Evolutionary conservation across 2,888 invertebrate species (phyloP).

Genomic region (Idaea aversata): DNA sequence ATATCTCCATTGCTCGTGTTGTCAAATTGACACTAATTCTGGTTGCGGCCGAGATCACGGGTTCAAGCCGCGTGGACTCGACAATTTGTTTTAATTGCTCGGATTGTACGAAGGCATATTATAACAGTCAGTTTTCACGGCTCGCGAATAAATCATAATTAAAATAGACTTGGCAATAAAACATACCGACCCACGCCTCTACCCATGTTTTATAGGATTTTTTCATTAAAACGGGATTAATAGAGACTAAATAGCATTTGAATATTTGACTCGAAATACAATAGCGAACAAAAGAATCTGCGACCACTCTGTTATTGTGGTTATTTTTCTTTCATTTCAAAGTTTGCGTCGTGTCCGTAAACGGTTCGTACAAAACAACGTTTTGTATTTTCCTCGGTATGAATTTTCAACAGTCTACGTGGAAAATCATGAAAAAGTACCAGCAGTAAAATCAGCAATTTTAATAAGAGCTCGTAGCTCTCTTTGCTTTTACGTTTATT

Average conservation of each 20-base stretch:
- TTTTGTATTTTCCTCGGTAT: slow-evolving; percentile 6
- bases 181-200: slow-evolving; percentile 2
- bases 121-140: slow-evolving; percentile 36
- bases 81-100: slow-evolving; percentile 39
- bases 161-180: slow-evolving; percentile 24
- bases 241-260: slow-evolving; percentile 14
- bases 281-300: slow-evolving; percentile 4
- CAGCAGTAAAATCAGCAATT: background rate
- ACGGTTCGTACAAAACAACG: slow-evolving; percentile 4
- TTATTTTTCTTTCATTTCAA: slow-evolving; percentile 10
- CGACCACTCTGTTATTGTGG: slow-evolving; percentile 10
- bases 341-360: slow-evolving; percentile 8
- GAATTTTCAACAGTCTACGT: background rate
- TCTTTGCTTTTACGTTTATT: background rate
- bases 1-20: slow-evolving; percentile 10
- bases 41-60: slow-evolving; percentile 24
- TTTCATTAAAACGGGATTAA: slow-evolving; percentile 15
- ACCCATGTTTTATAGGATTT: slow-evolving; percentile 17
- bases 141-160: slow-evolving; percentile 38
- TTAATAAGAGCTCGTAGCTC: background rate
- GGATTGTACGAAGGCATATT: slow-evolving; percentile 25
- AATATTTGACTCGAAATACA: slow-evolving; percentile 10
- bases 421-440: background rate
- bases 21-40: slow-evolving; percentile 31
- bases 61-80: slow-evolving; percentile 25